These are phyloP conservation scores for Ophonus ardosiacus DNA, from an alignment of 2,888 invertebrate species.

Conservation along the genomic window DNA sequence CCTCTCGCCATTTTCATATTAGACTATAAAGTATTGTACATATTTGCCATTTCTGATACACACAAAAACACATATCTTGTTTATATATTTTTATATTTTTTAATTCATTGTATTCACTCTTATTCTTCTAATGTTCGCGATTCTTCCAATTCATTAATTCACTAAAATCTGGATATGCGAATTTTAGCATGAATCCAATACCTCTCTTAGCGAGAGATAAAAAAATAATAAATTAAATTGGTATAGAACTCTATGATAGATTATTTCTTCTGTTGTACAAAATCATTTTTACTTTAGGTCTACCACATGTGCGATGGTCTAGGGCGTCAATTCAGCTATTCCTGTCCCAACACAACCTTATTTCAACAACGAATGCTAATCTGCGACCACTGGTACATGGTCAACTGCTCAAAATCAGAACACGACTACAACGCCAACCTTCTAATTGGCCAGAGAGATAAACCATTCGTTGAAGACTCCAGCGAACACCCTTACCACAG, in stretches of 20 bases:
- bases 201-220: too few species aligned
- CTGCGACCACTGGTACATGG: conserved; percentile 91
- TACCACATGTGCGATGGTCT: conserved; percentile 90
- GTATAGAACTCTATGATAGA: background rate
- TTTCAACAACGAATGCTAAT: conserved; percentile 90
- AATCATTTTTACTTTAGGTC: conserved; percentile 76
- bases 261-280: background rate
- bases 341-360: conserved; percentile 87
- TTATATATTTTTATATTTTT: too few species aligned
- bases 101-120: too few species aligned
- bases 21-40: too few species aligned
- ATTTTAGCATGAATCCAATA: too few species aligned
- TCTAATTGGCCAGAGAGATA: conserved; percentile 84
- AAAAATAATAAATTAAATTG: too few species aligned
- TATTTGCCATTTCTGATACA: too few species aligned
- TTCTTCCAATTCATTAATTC: too few species aligned
- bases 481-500: conserved; percentile 81
- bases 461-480: conserved; percentile 82
- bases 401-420: conserved; percentile 85
- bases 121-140: too few species aligned
- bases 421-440: conserved; percentile 84
- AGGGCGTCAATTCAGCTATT: conserved; percentile 87
- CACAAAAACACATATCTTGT: too few species aligned
- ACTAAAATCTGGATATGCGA: too few species aligned
- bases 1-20: too few species aligned